Evolutionary conservation across 2,888 invertebrate species (phyloP).

Genomic region (Eubasilissa splendida): DNA sequence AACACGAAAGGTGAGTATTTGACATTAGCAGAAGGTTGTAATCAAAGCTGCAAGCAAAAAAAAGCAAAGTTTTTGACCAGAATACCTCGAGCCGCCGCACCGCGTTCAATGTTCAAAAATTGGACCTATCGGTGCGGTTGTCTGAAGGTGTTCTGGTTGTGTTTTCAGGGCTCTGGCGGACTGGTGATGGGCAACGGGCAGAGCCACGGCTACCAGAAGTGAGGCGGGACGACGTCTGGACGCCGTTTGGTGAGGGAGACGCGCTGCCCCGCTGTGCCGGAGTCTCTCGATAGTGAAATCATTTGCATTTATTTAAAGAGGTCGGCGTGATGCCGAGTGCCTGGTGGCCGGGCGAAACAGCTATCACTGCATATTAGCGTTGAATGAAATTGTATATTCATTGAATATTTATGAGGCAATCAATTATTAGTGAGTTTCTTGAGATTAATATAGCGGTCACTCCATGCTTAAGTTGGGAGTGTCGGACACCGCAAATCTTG

Average conservation of each 20-base stretch:
- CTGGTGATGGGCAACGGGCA: conserved; percentile 41
- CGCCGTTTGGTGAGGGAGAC: not conserved
- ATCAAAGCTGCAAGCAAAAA: not conserved
- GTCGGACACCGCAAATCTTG: too few relatives aligned
- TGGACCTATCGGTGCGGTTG: not conserved
- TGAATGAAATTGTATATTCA: not conserved
- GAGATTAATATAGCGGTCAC: too few relatives aligned
- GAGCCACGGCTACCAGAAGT: conserved; percentile 33
- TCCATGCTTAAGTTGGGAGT: too few relatives aligned
- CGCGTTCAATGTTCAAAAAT: conserved; percentile 22
- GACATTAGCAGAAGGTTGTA: conserved; percentile 14
- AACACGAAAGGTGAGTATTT: not conserved
- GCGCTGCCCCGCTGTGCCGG: not conserved
- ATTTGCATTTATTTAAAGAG: not conserved
- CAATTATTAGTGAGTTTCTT: too few relatives aligned
- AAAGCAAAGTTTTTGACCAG: conserved; percentile 25
- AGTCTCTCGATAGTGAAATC: not conserved
- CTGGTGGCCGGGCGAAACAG: not conserved
- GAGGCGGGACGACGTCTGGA: not conserved
- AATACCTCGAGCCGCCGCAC: conserved; percentile 8
- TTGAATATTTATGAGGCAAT: too few relatives aligned
- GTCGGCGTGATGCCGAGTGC: not conserved
- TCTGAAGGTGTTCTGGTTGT: conserved; percentile 29
- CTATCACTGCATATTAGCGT: not conserved
- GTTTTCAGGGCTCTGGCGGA: conserved; percentile 37